phyloP scores from a whole-genome alignment of 2,113 vertebrate species.

The Apteryx mantelli region DNA sequence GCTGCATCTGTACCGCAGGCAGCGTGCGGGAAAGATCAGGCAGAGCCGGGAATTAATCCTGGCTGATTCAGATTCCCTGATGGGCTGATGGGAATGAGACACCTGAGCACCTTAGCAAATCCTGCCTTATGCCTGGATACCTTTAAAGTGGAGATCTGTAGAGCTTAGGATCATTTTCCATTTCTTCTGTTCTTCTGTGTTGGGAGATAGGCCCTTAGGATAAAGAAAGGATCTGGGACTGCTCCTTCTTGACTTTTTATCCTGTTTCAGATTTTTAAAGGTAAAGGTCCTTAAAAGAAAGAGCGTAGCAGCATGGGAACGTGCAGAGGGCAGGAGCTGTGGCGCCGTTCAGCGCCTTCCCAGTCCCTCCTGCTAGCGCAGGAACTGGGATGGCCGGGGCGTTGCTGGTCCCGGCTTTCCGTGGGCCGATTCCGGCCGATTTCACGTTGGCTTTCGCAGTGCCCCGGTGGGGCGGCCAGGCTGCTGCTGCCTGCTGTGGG shows the following conservation, averaged over 20 bases:
- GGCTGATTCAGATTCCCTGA: background rate
- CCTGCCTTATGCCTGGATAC: background rate
- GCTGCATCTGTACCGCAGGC: background rate
- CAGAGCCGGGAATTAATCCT: background rate
- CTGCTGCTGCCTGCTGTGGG: background rate
- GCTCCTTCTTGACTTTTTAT: background rate
- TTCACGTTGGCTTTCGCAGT: background rate
- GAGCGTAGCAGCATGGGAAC: background rate
- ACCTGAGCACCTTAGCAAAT: background rate
- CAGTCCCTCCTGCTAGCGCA: background rate
- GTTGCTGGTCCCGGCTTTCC: background rate
- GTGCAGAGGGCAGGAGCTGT: background rate
- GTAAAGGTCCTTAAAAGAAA: background rate
- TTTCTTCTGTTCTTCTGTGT: background rate
- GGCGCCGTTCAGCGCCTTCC: background rate
- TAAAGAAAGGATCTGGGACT: background rate
- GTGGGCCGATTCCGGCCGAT: too few species aligned
- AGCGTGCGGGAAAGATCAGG: rapidly evolving
- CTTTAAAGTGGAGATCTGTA: background rate
- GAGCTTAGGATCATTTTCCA: background rate
- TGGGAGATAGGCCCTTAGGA: background rate
- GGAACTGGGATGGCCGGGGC: too few species aligned
- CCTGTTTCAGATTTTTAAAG: background rate
- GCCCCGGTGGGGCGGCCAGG: background rate
- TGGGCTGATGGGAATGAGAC: background rate